A percentile compares a stretch with the other conserved stretches of the same genome.
Conservation (phyloP, 2,888 invertebrate species). For the Drosophila trichaetosa region DNA sequence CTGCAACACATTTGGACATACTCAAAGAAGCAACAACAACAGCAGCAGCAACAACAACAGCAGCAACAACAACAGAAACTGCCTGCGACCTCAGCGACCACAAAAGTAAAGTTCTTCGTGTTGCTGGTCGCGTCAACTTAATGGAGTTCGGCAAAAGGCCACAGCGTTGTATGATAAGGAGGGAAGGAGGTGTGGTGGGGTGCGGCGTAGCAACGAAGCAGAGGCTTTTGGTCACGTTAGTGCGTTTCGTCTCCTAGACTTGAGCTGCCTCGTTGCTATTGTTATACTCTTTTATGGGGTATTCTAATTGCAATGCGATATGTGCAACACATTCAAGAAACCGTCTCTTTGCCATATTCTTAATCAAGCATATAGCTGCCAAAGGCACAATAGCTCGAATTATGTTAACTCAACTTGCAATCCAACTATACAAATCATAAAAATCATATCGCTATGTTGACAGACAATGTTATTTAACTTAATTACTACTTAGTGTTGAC, state of each 20-base stretch:
- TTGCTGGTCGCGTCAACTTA: constrained; percentile 76
- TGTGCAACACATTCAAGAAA: not conserved
- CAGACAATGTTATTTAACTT: not conserved
- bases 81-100: constrained; percentile 55
- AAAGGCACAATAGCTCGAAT: not conserved
- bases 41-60: constrained; percentile 21
- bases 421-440: not conserved
- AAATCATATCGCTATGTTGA: not conserved
- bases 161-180: not conserved
- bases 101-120: constrained; percentile 76
- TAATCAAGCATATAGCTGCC: not conserved
- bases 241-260: constrained; percentile 35
- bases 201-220: constrained; percentile 7
- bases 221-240: constrained; percentile 52
- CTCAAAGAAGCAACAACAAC: constrained; percentile 35
- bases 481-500: not conserved
- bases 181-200: not conserved
- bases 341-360: not conserved
- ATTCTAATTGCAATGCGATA: not conserved
- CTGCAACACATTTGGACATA: constrained; percentile 53
- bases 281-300: constrained; percentile 1
- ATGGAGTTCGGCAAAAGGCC: constrained; percentile 73
- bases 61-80: constrained; percentile 20
- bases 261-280: constrained; percentile 19
- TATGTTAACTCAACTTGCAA: not conserved